Conservation (phyloP, 2,888 invertebrate species). For the Alentia gelatinosa region DNA sequence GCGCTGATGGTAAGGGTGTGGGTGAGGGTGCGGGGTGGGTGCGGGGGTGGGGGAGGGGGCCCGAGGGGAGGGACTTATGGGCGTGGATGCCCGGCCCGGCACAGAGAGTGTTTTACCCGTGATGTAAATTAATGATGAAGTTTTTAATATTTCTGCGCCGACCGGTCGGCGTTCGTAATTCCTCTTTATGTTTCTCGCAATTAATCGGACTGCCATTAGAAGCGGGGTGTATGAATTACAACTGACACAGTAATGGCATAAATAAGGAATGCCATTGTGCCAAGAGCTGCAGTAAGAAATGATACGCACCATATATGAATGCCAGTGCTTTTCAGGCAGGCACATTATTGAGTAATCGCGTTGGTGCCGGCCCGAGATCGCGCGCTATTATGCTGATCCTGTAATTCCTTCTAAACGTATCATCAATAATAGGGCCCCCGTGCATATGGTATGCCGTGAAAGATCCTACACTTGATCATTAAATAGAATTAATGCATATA, state of each 20-base stretch:
- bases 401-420: constrained; percentile 37
- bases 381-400: constrained; percentile 27
- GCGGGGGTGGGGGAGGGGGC: not conserved
- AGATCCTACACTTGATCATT: constrained; percentile 36
- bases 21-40: not conserved
- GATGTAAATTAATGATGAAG: constrained; percentile 47
- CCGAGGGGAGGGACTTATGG: not conserved
- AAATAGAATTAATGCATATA: constrained; percentile 47
- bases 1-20: not conserved
- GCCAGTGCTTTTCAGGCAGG: not conserved
- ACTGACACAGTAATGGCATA: constrained; percentile 45
- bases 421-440: constrained; percentile 24
- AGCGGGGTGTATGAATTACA: constrained; percentile 42
- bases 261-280: constrained; percentile 42
- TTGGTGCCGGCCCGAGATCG: not conserved
- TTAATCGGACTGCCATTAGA: constrained; percentile 43
- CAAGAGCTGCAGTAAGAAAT: not conserved
- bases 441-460: constrained; percentile 28
- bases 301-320: constrained; percentile 34
- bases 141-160: constrained; percentile 33
- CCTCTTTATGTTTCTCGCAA: constrained; percentile 45
- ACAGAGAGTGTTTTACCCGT: not conserved
- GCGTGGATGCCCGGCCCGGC: not conserved
- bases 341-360: constrained; percentile 32
- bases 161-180: constrained; percentile 11